Evolutionary conservation across 1,140 invertebrate genomes (phyloP).

Genomic region (Coptotermes formosanus): DNA sequence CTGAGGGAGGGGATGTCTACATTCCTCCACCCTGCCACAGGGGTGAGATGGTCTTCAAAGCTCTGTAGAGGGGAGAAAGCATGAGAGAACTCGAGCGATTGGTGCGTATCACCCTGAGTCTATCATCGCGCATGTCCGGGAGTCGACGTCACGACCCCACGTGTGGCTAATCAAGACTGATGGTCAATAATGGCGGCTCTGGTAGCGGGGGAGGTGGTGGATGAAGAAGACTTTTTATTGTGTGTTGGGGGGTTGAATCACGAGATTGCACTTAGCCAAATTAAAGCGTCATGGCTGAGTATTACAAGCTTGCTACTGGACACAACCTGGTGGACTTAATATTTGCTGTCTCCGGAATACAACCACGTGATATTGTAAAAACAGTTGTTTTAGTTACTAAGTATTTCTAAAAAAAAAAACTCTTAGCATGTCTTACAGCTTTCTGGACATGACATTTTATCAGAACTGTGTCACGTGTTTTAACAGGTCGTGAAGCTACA

Average conservation of each 20-base stretch:
- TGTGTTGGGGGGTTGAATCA: constrained; percentile 29
- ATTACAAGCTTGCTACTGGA: neutral
- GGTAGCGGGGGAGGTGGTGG: neutral
- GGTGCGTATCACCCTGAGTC: neutral
- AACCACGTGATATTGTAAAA: neutral
- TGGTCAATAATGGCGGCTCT: constrained; percentile 33
- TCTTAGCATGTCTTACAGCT: neutral
- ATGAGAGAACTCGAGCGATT: constrained; percentile 17
- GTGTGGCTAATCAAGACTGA: constrained; percentile 33
- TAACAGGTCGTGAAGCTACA: neutral
- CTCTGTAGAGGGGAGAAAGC: neutral
- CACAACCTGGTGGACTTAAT: constrained; percentile 1
- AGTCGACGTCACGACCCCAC: constrained; percentile 20
- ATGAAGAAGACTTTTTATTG: constrained; percentile 23
- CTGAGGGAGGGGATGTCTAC: constrained; percentile 14
- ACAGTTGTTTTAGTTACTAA: neutral
- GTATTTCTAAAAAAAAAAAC: neutral
- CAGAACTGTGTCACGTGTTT: neutral
- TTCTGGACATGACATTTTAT: neutral
- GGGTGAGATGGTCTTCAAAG: neutral
- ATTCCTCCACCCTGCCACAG: neutral
- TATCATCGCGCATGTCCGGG: constrained; percentile 11
- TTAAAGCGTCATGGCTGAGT: constrained; percentile 20
- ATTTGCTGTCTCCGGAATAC: neutral
- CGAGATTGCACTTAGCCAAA: constrained; percentile 24